Conservation (phyloP, 2,888 invertebrate species). For the Plutella xylostella region DNA sequence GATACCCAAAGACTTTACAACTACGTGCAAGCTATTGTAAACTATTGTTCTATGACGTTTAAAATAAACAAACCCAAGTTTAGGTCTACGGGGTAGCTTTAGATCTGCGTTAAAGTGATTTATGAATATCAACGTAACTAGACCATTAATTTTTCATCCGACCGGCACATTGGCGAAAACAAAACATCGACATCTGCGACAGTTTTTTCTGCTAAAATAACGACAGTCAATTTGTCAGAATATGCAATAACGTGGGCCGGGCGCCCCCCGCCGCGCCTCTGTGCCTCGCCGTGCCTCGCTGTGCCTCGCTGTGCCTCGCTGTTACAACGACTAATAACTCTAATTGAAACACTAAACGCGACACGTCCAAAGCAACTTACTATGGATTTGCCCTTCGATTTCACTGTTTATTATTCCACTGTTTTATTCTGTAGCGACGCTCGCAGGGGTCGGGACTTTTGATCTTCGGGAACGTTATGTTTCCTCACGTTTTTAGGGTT, state of each 20-base stretch:
- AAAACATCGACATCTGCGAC: slow-evolving; percentile 3
- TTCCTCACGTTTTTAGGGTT: too few species aligned
- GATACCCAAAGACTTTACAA: too few species aligned
- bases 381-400: slow-evolving; percentile 20
- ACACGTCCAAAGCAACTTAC: slow-evolving; percentile 39
- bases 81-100: too few species aligned
- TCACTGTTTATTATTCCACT: too few species aligned
- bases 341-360: slow-evolving; percentile 67
- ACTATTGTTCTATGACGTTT: too few species aligned
- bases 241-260: slow-evolving; percentile 13
- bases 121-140: too few species aligned
- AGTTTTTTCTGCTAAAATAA: slow-evolving; percentile 6
- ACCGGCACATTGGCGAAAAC: background rate
- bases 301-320: slow-evolving; percentile 49
- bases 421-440: too few species aligned
- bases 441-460: too few species aligned
- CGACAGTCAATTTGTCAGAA: slow-evolving; percentile 10
- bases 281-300: slow-evolving; percentile 44
- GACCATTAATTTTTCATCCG: background rate
- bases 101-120: too few species aligned
- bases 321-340: slow-evolving; percentile 58
- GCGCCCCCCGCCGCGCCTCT: slow-evolving; percentile 20
- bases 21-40: too few species aligned
- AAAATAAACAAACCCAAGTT: too few species aligned
- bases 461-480: too few species aligned